phyloP scores from a whole-genome alignment of 1,140 invertebrate genomes.

The Drosophila novamexicana region DNA sequence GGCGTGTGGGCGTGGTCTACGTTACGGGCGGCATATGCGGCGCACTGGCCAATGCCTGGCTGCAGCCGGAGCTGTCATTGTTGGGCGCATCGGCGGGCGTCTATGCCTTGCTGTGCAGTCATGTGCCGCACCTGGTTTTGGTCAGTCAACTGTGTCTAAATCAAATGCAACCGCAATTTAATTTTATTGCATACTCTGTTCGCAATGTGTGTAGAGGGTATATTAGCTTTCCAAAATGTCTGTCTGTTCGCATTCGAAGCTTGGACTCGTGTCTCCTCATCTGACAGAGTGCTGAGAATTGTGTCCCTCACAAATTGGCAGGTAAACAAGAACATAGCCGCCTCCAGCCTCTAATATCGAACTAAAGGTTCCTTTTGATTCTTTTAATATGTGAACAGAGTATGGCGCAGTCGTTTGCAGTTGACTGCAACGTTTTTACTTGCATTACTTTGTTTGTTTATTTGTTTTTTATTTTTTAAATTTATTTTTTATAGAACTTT shows the following conservation, averaged over 20 bases:
- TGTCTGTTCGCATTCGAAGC: too few species aligned
- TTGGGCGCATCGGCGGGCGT: slow-evolving; percentile 97
- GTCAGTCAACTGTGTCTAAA: slow-evolving; percentile 85
- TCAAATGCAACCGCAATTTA: slow-evolving; percentile 62
- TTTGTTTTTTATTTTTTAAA: slow-evolving; percentile 30
- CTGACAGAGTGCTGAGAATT: too few species aligned
- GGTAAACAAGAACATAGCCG: too few species aligned
- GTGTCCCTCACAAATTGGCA: too few species aligned
- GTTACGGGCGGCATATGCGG: slow-evolving; percentile 88
- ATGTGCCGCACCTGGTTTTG: slow-evolving; percentile 94
- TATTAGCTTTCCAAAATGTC: not conserved
- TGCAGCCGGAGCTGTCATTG: slow-evolving; percentile 91
- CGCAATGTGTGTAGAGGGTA: not conserved
- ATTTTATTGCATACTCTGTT: slow-evolving; percentile 33
- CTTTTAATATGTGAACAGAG: not conserved
- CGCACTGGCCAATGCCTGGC: slow-evolving; percentile 90
- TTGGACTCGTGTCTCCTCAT: too few species aligned
- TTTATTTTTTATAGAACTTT: slow-evolving; percentile 86
- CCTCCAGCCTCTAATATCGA: too few species aligned
- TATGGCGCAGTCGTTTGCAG: not conserved
- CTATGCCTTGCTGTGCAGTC: slow-evolving; percentile 95
- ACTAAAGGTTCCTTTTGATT: not conserved
- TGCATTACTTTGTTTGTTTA: slow-evolving; percentile 9
- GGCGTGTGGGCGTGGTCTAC: slow-evolving; percentile 90
- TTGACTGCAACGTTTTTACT: not conserved